These are phyloP conservation scores for Aricia artaxerxes DNA, from an alignment of 2,888 invertebrate species.

Conservation along the genomic window DNA sequence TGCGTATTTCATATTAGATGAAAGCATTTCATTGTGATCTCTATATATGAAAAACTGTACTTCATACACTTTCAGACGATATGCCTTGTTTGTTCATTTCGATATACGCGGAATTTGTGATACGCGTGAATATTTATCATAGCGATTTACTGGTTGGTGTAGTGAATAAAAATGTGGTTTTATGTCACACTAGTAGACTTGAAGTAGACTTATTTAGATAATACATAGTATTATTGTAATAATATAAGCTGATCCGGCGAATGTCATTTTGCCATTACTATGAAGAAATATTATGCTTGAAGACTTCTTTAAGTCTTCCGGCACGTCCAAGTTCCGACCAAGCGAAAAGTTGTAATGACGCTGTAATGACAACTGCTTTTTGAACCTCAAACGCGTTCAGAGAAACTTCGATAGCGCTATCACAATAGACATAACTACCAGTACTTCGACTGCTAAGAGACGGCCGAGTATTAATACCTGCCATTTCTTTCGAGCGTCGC, in stretches of 20 bases:
- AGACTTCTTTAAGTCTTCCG: too few relatives aligned
- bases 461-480: too few relatives aligned
- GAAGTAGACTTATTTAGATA: neutral
- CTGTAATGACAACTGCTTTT: too few relatives aligned
- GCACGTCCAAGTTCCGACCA: too few relatives aligned
- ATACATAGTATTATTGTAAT: neutral
- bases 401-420: too few relatives aligned
- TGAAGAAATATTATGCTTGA: too few relatives aligned
- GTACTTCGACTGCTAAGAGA: too few relatives aligned
- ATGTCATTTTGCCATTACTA: too few relatives aligned
- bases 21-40: slow-evolving; percentile 32
- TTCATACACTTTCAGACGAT: slow-evolving; percentile 4
- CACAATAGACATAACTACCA: too few relatives aligned
- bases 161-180: neutral
- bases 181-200: neutral
- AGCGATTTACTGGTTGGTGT: neutral
- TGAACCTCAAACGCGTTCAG: too few relatives aligned
- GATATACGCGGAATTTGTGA: neutral
- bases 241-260: neutral
- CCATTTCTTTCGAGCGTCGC: too few relatives aligned
- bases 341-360: too few relatives aligned
- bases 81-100: slow-evolving; percentile 9
- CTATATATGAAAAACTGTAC: slow-evolving; percentile 18
- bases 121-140: neutral
- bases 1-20: slow-evolving; percentile 38